Percentiles rank a stretch among this genome's conserved stretches.
Conservation (phyloP, 1,140 invertebrate genomes). For the Drosophila nigrodunni region DNA sequence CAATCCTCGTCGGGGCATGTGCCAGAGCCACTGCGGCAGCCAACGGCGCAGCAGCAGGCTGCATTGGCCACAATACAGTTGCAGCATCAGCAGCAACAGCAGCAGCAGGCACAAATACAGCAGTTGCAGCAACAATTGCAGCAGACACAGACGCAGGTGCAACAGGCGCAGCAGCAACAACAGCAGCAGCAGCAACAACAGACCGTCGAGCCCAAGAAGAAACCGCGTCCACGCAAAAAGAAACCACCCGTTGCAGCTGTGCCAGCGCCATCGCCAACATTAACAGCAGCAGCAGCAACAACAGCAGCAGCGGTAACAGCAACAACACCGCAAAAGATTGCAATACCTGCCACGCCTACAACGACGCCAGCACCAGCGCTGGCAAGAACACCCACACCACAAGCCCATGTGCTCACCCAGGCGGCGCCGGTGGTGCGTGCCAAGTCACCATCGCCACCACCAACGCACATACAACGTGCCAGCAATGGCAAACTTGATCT, state of each 20-base stretch:
- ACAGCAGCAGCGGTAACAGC: conserved; percentile 1
- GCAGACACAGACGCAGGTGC: conserved; percentile 71
- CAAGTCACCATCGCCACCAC: conserved; percentile 72
- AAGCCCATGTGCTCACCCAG: conserved; percentile 30
- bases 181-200: conserved; percentile 47
- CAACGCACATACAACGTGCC: conserved; percentile 71
- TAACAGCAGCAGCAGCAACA: conserved; percentile 15
- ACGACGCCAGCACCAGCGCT: conserved; percentile 17
- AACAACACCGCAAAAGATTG: conserved; percentile 42
- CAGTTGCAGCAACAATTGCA: conserved; percentile 70
- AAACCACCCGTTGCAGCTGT: conserved; percentile 45
- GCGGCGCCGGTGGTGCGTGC: conserved; percentile 29
- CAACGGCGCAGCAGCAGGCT: conserved; percentile 68
- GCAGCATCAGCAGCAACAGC: conserved; percentile 75
- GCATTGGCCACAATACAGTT: conserved; percentile 73
- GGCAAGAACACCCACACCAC: conserved; percentile 40
- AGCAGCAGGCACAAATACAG: conserved; percentile 72
- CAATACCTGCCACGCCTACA: conserved; percentile 36
- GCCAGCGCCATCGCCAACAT: conserved; percentile 7
- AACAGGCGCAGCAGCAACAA: conserved; percentile 67
- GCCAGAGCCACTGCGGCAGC: conserved; percentile 73
- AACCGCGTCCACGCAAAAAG: conserved; percentile 73
- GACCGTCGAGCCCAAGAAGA: conserved; percentile 68
- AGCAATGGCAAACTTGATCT: conserved; percentile 86
- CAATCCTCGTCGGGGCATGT: conserved; percentile 75